These are phyloP conservation scores for Balearica regulorum DNA, from an alignment of 2,797 vertebrate genomes.

Conservation along the genomic window DNA sequence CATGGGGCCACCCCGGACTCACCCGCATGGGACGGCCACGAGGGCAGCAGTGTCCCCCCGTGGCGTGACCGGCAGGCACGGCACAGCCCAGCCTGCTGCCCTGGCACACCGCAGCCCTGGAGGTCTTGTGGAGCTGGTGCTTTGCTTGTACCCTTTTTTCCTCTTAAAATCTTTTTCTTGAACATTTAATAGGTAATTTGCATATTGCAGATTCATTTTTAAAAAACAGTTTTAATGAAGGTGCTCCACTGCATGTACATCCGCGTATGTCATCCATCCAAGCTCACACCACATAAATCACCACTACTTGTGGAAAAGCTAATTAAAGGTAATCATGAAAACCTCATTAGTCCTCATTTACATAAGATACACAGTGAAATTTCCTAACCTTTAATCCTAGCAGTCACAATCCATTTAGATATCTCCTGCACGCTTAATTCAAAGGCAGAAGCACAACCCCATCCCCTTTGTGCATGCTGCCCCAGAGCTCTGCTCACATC, in stretches of 20 bases:
- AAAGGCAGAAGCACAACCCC: neutral
- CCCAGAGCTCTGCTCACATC: neutral
- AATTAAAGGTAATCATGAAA: conserved; percentile 27
- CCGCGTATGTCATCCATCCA: neutral
- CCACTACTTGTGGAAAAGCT: neutral
- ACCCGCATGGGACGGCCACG: rapidly evolving
- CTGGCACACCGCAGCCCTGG: rapidly evolving
- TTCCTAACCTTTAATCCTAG: conserved; percentile 1
- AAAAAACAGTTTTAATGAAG: neutral
- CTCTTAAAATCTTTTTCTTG: neutral
- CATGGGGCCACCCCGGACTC: neutral
- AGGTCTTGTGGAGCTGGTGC: neutral
- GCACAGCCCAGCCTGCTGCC: neutral
- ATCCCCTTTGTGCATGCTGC: neutral
- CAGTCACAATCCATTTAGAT: neutral
- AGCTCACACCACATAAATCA: neutral
- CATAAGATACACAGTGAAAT: neutral
- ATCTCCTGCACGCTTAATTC: neutral
- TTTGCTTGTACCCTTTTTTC: neutral
- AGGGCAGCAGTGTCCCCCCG: neutral
- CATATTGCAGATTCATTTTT: neutral
- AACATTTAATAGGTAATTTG: neutral
- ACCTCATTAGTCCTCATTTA: conserved; percentile 50
- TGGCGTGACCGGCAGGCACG: rapidly evolving
- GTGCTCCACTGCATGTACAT: neutral